Evolutionary conservation across 2,113 vertebrate genomes (phyloP).

Genomic region (Sminthopsis crassicaudata): DNA sequence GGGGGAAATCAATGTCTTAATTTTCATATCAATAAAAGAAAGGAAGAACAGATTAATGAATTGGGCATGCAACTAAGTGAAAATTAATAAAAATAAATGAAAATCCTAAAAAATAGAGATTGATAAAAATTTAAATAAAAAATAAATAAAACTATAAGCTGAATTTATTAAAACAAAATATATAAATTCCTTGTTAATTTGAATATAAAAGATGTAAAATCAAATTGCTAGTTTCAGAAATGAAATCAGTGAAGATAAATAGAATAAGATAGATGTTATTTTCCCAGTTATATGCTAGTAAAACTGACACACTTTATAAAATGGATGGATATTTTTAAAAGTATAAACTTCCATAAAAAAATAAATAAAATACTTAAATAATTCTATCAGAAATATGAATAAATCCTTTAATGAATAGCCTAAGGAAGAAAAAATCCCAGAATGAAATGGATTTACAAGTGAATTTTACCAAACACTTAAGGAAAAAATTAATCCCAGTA

Average conservation of each 20-base stretch:
- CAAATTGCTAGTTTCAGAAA: background rate
- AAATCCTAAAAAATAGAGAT: background rate
- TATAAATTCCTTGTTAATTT: background rate
- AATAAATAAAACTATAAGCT: background rate
- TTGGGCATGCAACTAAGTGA: background rate
- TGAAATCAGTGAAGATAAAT: background rate
- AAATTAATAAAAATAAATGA: background rate
- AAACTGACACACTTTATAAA: background rate
- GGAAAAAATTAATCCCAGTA: background rate
- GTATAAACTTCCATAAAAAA: fast-evolving
- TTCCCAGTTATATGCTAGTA: background rate
- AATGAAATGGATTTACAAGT: background rate
- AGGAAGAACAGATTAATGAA: background rate
- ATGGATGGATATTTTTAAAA: background rate
- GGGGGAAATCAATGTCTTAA: background rate
- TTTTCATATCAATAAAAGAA: background rate
- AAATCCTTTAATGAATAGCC: background rate
- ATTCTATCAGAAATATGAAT: background rate
- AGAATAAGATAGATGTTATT: background rate
- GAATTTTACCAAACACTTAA: background rate
- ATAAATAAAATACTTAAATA: background rate
- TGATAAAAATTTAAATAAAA: background rate
- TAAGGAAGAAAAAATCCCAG: too few species aligned
- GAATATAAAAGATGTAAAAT: background rate
- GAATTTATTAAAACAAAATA: background rate